Evolutionary conservation across 1,140 invertebrate species (phyloP).

Genomic region (Drosophila mayri): DNA sequence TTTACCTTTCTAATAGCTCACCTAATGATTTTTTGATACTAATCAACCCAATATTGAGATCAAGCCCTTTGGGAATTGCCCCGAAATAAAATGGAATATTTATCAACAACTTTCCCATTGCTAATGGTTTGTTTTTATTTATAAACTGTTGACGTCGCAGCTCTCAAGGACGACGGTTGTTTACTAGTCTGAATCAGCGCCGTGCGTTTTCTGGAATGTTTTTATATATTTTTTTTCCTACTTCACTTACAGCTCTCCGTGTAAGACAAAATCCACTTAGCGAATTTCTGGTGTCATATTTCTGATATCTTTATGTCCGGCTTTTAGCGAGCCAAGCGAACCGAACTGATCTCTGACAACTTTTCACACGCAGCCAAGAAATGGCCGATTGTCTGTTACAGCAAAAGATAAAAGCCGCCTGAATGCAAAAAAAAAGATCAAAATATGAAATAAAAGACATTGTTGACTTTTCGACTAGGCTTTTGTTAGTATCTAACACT

Average conservation of each 20-base stretch:
- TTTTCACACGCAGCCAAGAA: conserved; percentile 73
- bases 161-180: conserved; percentile 44
- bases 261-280: conserved; percentile 18
- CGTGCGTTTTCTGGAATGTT: conserved; percentile 20
- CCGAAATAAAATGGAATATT: conserved; percentile 33
- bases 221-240: not conserved
- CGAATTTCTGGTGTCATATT: conserved; percentile 47
- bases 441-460: conserved; percentile 59
- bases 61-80: conserved; percentile 35
- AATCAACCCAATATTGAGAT: conserved; percentile 20
- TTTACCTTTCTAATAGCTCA: conserved; percentile 12
- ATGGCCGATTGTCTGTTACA: conserved; percentile 59
- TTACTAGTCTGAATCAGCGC: conserved; percentile 45
- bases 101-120: conserved; percentile 53
- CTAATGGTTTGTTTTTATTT: conserved; percentile 47
- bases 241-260: conserved; percentile 23
- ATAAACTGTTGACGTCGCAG: conserved; percentile 33
- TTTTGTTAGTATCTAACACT: conserved; percentile 78
- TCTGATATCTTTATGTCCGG: conserved; percentile 42
- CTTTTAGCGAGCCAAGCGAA: conserved; percentile 47
- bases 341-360: conserved; percentile 63
- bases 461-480: conserved; percentile 75
- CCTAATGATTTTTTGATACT: conserved; percentile 16
- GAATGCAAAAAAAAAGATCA: conserved; percentile 37
- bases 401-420: conserved; percentile 58